These are phyloP conservation scores for Podotricha telesiphe DNA, from an alignment of 2,888 invertebrate species.

Conservation along the genomic window DNA sequence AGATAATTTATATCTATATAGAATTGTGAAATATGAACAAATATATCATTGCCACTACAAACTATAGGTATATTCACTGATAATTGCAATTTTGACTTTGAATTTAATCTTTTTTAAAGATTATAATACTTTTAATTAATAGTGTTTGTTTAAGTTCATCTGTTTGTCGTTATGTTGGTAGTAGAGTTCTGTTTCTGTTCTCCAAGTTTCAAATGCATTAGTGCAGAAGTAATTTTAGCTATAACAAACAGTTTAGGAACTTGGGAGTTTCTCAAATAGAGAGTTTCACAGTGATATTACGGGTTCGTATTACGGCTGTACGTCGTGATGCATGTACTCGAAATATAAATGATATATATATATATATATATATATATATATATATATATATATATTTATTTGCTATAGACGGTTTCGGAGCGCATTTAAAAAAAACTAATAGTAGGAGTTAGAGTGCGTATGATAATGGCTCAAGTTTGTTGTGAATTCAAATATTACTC, in stretches of 20 bases:
- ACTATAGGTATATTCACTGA: no score
- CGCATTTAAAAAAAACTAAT: no score
- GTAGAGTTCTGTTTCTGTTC: constrained; percentile 23
- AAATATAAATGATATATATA: not conserved
- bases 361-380: no score
- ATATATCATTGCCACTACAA: no score
- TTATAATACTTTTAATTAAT: not conserved
- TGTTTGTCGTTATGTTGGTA: constrained; percentile 23
- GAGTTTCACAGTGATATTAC: constrained; percentile 8
- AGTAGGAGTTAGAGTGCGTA: no score
- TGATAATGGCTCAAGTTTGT: no score
- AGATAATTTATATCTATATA: no score
- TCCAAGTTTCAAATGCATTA: constrained; percentile 31
- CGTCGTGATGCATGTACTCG: not conserved
- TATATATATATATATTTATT: no score
- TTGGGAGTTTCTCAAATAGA: constrained; percentile 17
- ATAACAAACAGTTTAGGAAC: constrained; percentile 25
- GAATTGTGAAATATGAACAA: no score
- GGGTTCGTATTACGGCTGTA: not conserved
- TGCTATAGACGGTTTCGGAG: no score
- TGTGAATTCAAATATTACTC: no score
- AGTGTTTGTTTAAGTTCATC: constrained; percentile 14
- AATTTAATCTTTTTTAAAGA: not conserved
- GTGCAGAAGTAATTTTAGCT: constrained; percentile 24
- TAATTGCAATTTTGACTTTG: no score